Evolutionary conservation across 2,797 vertebrate genomes (phyloP), one percentile per base, ranked within the genome.

Genomic region (Sphenodon punctatus): DNA sequence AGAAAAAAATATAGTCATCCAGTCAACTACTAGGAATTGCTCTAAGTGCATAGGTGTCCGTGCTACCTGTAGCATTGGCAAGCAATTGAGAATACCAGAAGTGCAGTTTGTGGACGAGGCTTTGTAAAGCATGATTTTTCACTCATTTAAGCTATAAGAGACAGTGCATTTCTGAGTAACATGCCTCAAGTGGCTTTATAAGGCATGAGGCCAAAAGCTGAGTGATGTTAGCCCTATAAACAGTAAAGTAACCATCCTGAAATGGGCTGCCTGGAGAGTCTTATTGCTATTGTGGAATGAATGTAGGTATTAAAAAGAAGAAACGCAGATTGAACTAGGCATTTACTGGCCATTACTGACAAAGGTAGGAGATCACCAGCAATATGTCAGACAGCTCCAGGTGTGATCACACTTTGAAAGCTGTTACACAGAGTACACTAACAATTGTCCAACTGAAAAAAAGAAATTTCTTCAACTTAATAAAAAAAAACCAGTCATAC

Each of bases 11-110:
- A n/a, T 42, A 8, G 38, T 45, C 4, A 16, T 67, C 71, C 30
- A 75, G 39, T 34, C 6, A 34, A 16, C 10, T 30, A 2, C 0
- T 56, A 10, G 34, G 11, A 51, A 65, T 22, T 51, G 36, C 16
- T 55, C 42, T 78, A 5, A 64, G 56, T n/a, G 38, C 23, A 53
- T 32, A 76, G 11, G 16, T 69, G 72, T 81, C 38, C 46, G 41
- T 75, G 76, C 75, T 78, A 45, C 10, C 66, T 56, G 63, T 55
- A 88, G 68, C 64, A 82, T 92, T 25, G 86, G 88, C 55, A 92
- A 93, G 88, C 84, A 61, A 68, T 67, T 58, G 71, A 72, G 12
- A 34, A 72, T 49, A 88, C 48, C 78, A 80, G 64, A 23, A 75
- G 73, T 60, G 34, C 86, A 65, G 61, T 87, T 70, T 41, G 7